A percentile compares a stretch with the other conserved stretches of the same genome.
Evolutionary conservation across 2,888 invertebrate genomes (phyloP).

Genomic region (Caenorhabditis sulstoni): DNA sequence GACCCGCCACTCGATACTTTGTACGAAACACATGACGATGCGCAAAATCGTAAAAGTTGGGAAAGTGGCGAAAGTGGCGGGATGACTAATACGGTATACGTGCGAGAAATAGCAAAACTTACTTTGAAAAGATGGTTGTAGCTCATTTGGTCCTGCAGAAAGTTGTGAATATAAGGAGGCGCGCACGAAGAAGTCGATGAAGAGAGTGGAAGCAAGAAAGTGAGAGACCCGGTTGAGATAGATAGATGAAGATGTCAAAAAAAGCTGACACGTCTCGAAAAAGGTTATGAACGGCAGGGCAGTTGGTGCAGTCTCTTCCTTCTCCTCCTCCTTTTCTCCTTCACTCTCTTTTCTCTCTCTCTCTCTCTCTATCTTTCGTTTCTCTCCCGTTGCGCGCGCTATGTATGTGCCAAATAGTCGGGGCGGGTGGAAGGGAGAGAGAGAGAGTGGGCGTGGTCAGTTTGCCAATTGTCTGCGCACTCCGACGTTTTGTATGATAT

Average conservation of each 20-base stretch:
- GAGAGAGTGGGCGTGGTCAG: conserved; percentile 50
- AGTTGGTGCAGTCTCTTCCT: conserved; percentile 34
- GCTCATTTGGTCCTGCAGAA: conserved; percentile 70
- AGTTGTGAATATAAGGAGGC: conserved; percentile 29
- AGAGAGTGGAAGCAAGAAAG: background rate
- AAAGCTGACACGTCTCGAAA: conserved; percentile 51
- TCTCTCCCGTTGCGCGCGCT: conserved; percentile 56
- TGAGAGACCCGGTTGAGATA: conserved; percentile 32
- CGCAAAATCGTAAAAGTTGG: conserved; percentile 45
- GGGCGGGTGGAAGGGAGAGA: conserved; percentile 1
- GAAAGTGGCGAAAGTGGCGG: background rate
- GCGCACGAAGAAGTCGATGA: background rate
- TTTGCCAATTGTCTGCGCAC: conserved; percentile 59
- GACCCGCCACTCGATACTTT: conserved; percentile 27
- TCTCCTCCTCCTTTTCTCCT: conserved; percentile 28
- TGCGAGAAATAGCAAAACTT: conserved; percentile 22
- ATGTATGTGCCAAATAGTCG: conserved; percentile 64
- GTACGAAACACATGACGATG: conserved; percentile 33
- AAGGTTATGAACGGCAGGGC: conserved; percentile 59
- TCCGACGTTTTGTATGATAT: conserved; percentile 56
- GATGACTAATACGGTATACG: conserved; percentile 10
- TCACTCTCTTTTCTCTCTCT: conserved; percentile 30
- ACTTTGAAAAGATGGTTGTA: conserved; percentile 81
- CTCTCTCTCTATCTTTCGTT: conserved; percentile 29
- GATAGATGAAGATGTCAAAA: conserved; percentile 55